Percentiles rank a stretch among this genome's conserved stretches.
Conservation (phyloP, 2,888 invertebrate species). For the Junonia oenone region DNA sequence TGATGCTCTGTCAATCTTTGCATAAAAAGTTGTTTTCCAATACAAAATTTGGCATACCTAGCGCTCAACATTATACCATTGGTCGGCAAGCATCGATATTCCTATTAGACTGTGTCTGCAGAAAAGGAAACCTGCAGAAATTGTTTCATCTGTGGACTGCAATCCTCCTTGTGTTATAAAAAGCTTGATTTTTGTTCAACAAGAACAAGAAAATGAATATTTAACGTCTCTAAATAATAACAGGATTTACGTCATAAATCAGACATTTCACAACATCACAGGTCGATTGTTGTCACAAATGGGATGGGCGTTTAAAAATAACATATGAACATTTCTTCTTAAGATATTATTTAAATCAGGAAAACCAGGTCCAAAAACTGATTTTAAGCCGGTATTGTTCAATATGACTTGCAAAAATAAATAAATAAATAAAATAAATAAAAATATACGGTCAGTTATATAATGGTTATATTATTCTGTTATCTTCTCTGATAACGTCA, state of each 20-base stretch:
- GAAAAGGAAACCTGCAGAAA: slow-evolving; percentile 50
- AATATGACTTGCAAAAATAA: slow-evolving; percentile 32
- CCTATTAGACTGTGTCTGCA: no score
- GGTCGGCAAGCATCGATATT: slow-evolving; percentile 57
- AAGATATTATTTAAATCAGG: slow-evolving; percentile 35
- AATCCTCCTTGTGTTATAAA: slow-evolving; percentile 60
- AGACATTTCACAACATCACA: slow-evolving; percentile 26
- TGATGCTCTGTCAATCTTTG: slow-evolving; percentile 40
- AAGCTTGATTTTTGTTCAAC: slow-evolving; percentile 56
- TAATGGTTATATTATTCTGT: slow-evolving; percentile 24
- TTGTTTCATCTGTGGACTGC: slow-evolving; percentile 60
- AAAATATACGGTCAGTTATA: no score
- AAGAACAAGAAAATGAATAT: no score
- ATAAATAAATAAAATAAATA: no score
- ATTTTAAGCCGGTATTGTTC: no score
- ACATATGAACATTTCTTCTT: slow-evolving; percentile 44
- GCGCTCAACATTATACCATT: slow-evolving; percentile 48
- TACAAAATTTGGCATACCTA: slow-evolving; percentile 38
- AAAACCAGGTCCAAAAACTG: no score
- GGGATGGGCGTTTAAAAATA: slow-evolving; percentile 59
- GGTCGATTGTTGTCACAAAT: slow-evolving; percentile 52
- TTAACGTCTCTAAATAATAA: no score
- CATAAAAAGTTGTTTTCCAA: slow-evolving; percentile 44
- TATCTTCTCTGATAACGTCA: slow-evolving; percentile 34
- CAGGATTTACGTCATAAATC: no score